A percentile compares a stretch with the other conserved stretches of the same genome.
Evolutionary conservation across 2,113 vertebrate genomes (phyloP).

Genomic region (Promerops cafer): DNA sequence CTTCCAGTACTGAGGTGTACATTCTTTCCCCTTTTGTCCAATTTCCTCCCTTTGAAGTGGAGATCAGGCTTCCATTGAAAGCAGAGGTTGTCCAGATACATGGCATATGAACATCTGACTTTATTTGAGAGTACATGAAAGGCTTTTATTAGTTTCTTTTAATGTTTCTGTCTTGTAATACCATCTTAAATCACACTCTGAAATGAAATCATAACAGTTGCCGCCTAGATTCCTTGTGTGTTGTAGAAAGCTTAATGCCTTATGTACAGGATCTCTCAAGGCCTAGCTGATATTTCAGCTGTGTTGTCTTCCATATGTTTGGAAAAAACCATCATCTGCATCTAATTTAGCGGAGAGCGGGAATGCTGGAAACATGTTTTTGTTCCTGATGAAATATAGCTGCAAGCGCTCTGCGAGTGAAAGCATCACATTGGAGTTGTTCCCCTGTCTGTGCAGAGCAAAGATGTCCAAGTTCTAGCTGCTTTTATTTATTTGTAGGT

Average conservation of each 20-base stretch:
- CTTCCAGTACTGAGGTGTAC: not conserved
- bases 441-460: not conserved
- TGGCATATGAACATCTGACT: constrained; percentile 5
- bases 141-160: constrained; percentile 17
- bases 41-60: constrained; percentile 47
- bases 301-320: not conserved
- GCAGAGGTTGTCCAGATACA: constrained; percentile 21
- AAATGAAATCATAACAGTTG: not conserved
- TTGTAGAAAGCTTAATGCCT: constrained; percentile 1
- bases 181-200: not conserved
- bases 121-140: constrained; percentile 32
- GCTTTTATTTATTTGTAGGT: not conserved
- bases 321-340: not conserved
- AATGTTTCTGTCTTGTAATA: not conserved
- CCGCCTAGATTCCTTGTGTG: not conserved
- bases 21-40: not conserved
- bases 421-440: not conserved
- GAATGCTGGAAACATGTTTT: not conserved
- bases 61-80: constrained; percentile 30
- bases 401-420: not conserved
- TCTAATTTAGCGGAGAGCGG: constrained; percentile 24
- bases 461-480: not conserved
- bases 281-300: not conserved
- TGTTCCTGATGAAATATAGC: not conserved
- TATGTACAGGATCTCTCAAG: not conserved